Evolutionary conservation across 2,888 invertebrate species (phyloP), one percentile per base, ranked within the genome.

Genomic region (Drosophila quinaria): DNA sequence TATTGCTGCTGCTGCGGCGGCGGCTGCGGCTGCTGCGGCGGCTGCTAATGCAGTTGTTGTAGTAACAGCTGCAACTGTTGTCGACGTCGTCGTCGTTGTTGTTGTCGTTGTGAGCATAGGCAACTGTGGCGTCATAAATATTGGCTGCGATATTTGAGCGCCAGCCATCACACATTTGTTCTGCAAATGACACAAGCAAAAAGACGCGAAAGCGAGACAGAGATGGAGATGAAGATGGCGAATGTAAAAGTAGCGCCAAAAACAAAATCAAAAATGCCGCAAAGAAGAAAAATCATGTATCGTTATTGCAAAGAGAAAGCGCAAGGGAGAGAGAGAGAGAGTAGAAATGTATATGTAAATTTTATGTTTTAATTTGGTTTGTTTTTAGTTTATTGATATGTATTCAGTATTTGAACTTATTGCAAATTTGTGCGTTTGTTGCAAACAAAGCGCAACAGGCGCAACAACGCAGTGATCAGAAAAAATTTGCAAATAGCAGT

Each of bases 151-250:
- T 78, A 87, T 87, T 79, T 91, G 90, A 78, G 80, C 83, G 81
- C 70, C 81, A 76, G 92, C 80, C 91, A 92, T 92, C 92, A 92
- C 91, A 92, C 92, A 92, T 92, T 91, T 89, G 92, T 92, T 91
- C 92, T 92, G 91, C 62, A 91, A 68, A 64, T 51, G 65, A 76
- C 55, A 78, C 55, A 77, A 74, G 70, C 55, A 75, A 51, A 76
- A 74, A 71, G 50, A 73, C 55, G 71, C 68, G 60, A 47, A 65
- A 50, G n/a, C 52, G 17, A 55, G 11, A 59, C 9, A 22, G 13
- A 15, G 49, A 35, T 8, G 33, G 22, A 17, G 49, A 8, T 29
- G 25, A 10, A 15, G 49, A 35, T 10, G 37, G 22, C n/a, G 42
- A 15, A 37, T 59, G n/a, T 35, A 42, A 15, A 44, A 50, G 59